Evolutionary conservation across 2,888 invertebrate species (phyloP).

Genomic region (Rhingia rostrata): DNA sequence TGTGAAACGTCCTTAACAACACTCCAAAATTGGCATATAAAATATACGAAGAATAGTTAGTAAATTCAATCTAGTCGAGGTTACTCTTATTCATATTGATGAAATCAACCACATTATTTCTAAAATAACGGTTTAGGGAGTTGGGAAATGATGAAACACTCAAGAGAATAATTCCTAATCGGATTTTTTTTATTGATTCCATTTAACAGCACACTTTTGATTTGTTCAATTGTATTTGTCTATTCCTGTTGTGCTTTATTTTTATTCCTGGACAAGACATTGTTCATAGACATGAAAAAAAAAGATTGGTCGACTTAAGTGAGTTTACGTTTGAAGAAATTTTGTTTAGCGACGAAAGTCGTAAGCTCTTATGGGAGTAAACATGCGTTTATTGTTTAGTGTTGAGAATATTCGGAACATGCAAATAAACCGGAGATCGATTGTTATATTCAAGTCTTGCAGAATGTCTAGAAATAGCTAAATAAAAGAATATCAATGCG

Average conservation of each 20-base stretch:
- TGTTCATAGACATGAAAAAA: conserved; percentile 33
- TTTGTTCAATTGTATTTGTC: conserved; percentile 15
- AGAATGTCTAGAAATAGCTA: too few relatives aligned
- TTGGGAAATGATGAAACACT: conserved; percentile 27
- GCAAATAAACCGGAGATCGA: too few relatives aligned
- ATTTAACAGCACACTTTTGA: conserved; percentile 5
- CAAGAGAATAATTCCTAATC: conserved; percentile 38
- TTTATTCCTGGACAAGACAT: conserved; percentile 17
- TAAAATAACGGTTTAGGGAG: conserved; percentile 17
- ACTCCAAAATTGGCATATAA: too few relatives aligned
- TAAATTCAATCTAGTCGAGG: too few relatives aligned
- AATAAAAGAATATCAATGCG: too few relatives aligned
- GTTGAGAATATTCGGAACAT: too few relatives aligned
- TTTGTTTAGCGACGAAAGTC: conserved; percentile 27
- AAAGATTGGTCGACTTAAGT: conserved; percentile 45
- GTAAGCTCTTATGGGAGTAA: conserved; percentile 26
- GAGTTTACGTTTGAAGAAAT: conserved; percentile 48
- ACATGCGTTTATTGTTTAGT: conserved; percentile 20
- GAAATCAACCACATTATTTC: conserved; percentile 27
- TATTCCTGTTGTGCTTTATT: conserved; percentile 25
- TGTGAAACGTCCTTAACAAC: too few relatives aligned
- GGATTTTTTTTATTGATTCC: conserved; percentile 46
- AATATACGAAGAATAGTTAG: too few relatives aligned
- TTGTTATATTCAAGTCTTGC: too few relatives aligned
- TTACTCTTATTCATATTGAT: conserved; percentile 4